Conservation (phyloP, 1,140 invertebrate genomes). For the Tribolium castaneum region DNA sequence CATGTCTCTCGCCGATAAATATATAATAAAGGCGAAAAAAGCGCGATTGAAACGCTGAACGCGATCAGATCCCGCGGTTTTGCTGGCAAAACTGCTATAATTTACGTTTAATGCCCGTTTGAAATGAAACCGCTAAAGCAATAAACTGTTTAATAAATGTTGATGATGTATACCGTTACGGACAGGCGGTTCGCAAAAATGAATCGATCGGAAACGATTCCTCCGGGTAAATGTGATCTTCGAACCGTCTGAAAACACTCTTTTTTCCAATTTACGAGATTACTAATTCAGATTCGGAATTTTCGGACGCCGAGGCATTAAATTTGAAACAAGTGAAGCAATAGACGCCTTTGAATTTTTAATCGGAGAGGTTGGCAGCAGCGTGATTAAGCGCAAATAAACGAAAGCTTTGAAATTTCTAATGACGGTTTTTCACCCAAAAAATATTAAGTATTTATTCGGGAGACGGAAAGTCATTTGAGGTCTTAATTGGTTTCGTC, state of each 20-base stretch:
- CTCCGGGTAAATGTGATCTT: neutral
- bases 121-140: conserved; percentile 17
- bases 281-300: neutral
- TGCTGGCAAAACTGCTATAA: neutral
- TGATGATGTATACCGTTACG: neutral
- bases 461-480: neutral
- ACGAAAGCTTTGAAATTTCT: conserved; percentile 3
- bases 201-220: neutral
- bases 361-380: neutral
- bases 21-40: conserved; percentile 11
- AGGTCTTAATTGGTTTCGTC: conserved; percentile 1
- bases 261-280: neutral
- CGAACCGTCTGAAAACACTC: neutral
- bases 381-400: conserved; percentile 29
- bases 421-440: neutral
- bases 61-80: neutral
- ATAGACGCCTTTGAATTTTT: conserved; percentile 24
- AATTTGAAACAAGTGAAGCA: conserved; percentile 4
- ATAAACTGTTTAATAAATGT: conserved; percentile 23
- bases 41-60: neutral
- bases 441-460: neutral
- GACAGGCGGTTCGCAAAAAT: neutral
- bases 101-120: conserved; percentile 10
- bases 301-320: neutral
- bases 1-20: conserved; percentile 1